phyloP scores from a whole-genome alignment of 2,113 vertebrate species.

The Dendrocopos noguchii region DNA sequence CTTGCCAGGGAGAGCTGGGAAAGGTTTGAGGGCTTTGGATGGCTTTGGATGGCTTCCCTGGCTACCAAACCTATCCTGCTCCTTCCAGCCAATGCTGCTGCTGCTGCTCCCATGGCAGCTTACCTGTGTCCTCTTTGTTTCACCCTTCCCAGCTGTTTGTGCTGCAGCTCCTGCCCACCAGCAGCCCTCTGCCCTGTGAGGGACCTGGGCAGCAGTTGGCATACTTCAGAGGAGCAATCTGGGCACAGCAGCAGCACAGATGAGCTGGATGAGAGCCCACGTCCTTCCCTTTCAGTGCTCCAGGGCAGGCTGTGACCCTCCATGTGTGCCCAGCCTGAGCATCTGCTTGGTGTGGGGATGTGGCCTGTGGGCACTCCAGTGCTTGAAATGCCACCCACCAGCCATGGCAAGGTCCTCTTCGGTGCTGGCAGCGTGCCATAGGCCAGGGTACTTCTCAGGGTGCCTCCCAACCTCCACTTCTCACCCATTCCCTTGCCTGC shows the following conservation, averaged over 20 bases:
- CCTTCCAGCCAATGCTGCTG: neutral
- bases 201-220: neutral
- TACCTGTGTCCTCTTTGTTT: neutral
- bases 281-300: neutral
- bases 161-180: neutral
- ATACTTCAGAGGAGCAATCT: neutral
- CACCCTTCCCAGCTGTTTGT: neutral
- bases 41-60: slow-evolving; percentile 16
- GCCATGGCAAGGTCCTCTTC: neutral
- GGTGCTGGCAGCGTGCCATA: fast-evolving
- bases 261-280: neutral
- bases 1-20: neutral
- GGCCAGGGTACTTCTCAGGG: neutral
- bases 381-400: neutral
- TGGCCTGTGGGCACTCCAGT: fast-evolving
- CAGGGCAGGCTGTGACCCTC: neutral
- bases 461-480: neutral
- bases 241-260: neutral
- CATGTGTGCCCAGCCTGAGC: neutral
- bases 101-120: neutral
- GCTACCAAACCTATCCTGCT: neutral
- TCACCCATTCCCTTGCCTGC: neutral
- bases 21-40: neutral
- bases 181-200: neutral
- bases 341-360: neutral